These are phyloP conservation scores for Aleiodes testaceus DNA, from an alignment of 2,888 invertebrate genomes.

Conservation along the genomic window DNA sequence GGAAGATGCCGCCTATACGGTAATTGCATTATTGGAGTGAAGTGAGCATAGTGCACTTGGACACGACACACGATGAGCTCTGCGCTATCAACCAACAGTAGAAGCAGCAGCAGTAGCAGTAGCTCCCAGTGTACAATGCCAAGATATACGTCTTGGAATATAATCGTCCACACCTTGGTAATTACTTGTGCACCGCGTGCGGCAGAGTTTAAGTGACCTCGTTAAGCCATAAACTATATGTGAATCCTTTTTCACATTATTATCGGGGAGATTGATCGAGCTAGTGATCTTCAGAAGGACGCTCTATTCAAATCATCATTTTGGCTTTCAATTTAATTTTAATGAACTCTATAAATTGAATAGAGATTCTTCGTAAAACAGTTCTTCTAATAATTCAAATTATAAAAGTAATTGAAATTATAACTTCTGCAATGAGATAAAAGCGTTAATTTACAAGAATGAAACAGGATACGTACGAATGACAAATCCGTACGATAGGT, in stretches of 20 bases:
- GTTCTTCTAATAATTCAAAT: too few relatives aligned
- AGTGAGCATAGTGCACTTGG: conserved; percentile 47
- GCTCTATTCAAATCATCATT: conserved; percentile 19
- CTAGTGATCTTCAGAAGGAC: conserved; percentile 16
- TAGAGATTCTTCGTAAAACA: too few relatives aligned
- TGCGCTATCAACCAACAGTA: conserved; percentile 36
- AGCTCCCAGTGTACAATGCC: conserved; percentile 14
- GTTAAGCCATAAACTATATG: conserved; percentile 47
- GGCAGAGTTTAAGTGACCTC: conserved; percentile 52
- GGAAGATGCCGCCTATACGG: conserved; percentile 38
- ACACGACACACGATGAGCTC: conserved; percentile 45
- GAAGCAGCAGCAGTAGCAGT: conserved; percentile 27
- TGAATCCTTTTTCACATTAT: conserved; percentile 36
- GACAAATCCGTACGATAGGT: conserved; percentile 6
- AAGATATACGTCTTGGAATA: conserved; percentile 41
- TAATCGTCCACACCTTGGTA: conserved; percentile 55
- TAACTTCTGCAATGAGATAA: not conserved
- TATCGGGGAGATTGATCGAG: conserved; percentile 35
- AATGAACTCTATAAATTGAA: too few relatives aligned
- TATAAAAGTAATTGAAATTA: too few relatives aligned
- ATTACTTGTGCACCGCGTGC: conserved; percentile 49
- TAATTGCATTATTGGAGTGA: conserved; percentile 55
- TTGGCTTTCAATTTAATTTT: too few relatives aligned
- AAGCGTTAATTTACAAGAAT: not conserved
- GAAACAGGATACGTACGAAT: conserved; percentile 11